Conservation (phyloP, 2,888 invertebrate species). For the Synanthedon andrenaeformis region DNA sequence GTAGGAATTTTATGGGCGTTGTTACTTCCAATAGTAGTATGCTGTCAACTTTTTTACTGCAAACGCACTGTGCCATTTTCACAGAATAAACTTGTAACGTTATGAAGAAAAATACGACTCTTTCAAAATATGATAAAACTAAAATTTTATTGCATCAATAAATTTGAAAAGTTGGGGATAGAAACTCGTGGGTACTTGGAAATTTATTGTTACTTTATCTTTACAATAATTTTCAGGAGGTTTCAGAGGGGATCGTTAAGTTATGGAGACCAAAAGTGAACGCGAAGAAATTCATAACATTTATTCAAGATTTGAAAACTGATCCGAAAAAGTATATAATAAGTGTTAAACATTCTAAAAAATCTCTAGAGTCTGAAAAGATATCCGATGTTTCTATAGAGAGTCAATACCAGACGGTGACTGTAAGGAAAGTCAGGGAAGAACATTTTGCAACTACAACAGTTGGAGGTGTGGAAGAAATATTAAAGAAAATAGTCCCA, state of each 20-base stretch:
- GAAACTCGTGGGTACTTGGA: not conserved
- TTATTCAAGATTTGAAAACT: slow-evolving; percentile 39
- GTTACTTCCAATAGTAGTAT: too few species aligned
- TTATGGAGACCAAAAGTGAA: slow-evolving; percentile 48
- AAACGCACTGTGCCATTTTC: too few species aligned
- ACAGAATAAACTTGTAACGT: too few species aligned
- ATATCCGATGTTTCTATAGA: slow-evolving; percentile 16
- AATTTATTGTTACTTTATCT: not conserved
- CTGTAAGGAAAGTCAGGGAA: slow-evolving; percentile 20
- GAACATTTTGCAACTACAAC: slow-evolving; percentile 19
- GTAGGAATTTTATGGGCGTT: too few species aligned
- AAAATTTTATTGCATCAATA: slow-evolving; percentile 1
- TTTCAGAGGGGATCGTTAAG: slow-evolving; percentile 51
- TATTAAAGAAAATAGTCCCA: slow-evolving; percentile 47
- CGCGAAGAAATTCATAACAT: slow-evolving; percentile 41
- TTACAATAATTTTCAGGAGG: slow-evolving; percentile 33
- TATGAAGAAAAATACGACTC: too few species aligned
- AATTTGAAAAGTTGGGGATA: slow-evolving; percentile 10
- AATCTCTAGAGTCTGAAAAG: slow-evolving; percentile 2
- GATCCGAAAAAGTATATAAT: slow-evolving; percentile 36
- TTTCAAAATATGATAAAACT: not conserved
- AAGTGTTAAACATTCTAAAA: not conserved
- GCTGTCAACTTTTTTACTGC: too few species aligned
- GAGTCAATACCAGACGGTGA: slow-evolving; percentile 54
- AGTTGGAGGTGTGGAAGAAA: slow-evolving; percentile 26